phyloP scores from a whole-genome alignment of 1,140 invertebrate species.

The Diorhabda carinulata region DNA sequence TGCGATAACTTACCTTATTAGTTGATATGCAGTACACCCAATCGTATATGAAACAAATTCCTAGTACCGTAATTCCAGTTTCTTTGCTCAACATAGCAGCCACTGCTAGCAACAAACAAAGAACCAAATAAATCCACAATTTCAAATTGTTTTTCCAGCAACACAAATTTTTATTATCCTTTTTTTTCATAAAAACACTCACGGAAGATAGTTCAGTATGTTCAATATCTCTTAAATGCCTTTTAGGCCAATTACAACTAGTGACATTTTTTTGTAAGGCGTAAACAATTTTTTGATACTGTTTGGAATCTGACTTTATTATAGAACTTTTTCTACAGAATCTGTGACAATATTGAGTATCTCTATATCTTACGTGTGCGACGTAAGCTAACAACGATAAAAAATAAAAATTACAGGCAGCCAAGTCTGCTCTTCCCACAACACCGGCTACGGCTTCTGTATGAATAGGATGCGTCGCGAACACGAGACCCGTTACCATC shows the following conservation, averaged over 20 bases:
- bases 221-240: slow-evolving; percentile 21
- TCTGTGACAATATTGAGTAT: slow-evolving; percentile 39
- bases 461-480: slow-evolving; percentile 94
- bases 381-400: slow-evolving; percentile 79
- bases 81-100: slow-evolving; percentile 84
- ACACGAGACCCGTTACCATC: slow-evolving; percentile 77
- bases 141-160: slow-evolving; percentile 47
- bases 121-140: slow-evolving; percentile 54
- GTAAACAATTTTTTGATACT: slow-evolving; percentile 37
- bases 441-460: slow-evolving; percentile 94
- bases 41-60: slow-evolving; percentile 80
- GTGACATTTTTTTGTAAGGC: slow-evolving; percentile 40
- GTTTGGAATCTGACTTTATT: slow-evolving; percentile 22
- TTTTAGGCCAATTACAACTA: slow-evolving; percentile 41
- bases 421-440: slow-evolving; percentile 90
- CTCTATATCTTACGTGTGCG: slow-evolving; percentile 59
- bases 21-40: slow-evolving; percentile 44
- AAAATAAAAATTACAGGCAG: slow-evolving; percentile 87
- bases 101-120: slow-evolving; percentile 57
- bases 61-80: slow-evolving; percentile 85
- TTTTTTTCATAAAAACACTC: slow-evolving; percentile 11
- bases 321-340: slow-evolving; percentile 13
- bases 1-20: slow-evolving; percentile 24
- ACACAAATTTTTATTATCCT: slow-evolving; percentile 22
- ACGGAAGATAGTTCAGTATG: slow-evolving; percentile 21